Evolutionary conservation across 2,113 vertebrate genomes (phyloP).

Genomic region (Poecilia latipinna): DNA sequence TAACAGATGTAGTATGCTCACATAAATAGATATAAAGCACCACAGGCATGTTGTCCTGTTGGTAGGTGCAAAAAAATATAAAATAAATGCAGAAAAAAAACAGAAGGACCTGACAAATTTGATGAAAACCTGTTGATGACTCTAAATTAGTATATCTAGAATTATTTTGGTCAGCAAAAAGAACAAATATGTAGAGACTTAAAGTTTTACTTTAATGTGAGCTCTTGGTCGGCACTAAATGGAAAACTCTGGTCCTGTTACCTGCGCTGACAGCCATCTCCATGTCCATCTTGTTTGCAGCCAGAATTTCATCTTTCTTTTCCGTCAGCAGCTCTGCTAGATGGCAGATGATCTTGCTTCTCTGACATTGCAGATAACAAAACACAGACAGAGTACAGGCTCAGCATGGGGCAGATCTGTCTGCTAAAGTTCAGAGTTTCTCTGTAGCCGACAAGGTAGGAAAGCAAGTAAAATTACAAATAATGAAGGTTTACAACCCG

Average conservation of each 20-base stretch:
- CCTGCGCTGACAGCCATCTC: slow-evolving; percentile 88
- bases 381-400: slow-evolving; percentile 15
- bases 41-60: slow-evolving; percentile 23
- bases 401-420: slow-evolving; percentile 5
- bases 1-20: slow-evolving; percentile 10
- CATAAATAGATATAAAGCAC: background rate
- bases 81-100: background rate
- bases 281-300: slow-evolving; percentile 93
- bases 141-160: background rate
- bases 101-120: background rate
- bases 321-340: slow-evolving; percentile 93
- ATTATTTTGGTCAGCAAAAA: background rate
- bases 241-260: slow-evolving; percentile 41
- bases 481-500: background rate
- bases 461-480: background rate
- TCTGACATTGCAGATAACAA: slow-evolving; percentile 76
- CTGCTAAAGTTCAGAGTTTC: slow-evolving; percentile 54
- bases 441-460: background rate
- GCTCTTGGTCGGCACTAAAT: background rate
- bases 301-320: slow-evolving; percentile 90
- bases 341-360: slow-evolving; percentile 90
- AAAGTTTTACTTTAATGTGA: background rate
- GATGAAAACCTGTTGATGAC: background rate
- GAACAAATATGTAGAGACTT: background rate
- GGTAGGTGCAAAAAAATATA: background rate